These are phyloP conservation scores for Macroteleia sp. DNA, from an alignment of 2,888 invertebrate genomes.

Conservation along the genomic window DNA sequence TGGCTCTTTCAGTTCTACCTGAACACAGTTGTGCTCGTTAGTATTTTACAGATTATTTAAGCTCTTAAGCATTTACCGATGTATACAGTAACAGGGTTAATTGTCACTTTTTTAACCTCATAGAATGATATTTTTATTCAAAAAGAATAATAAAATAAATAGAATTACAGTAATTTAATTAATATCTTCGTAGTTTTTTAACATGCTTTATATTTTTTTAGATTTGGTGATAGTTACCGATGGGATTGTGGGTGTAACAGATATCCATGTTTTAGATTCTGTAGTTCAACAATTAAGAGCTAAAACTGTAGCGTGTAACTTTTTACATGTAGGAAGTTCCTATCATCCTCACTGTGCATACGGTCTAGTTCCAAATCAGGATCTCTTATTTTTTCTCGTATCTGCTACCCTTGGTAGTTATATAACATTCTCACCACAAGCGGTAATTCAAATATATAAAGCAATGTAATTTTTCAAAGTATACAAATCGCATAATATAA, in stretches of 20 bases:
- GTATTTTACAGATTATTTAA: constrained; percentile 71
- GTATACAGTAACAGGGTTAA: too few relatives aligned
- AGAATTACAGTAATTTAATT: too few relatives aligned
- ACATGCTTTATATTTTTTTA: too few relatives aligned
- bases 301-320: constrained; percentile 90
- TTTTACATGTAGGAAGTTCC: constrained; percentile 88
- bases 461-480: too few relatives aligned
- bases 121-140: too few relatives aligned
- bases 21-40: constrained; percentile 90
- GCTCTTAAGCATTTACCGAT: too few relatives aligned
- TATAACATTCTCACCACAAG: constrained; percentile 86
- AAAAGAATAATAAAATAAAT: too few relatives aligned
- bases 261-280: constrained; percentile 89
- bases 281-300: constrained; percentile 89
- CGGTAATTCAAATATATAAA: too few relatives aligned
- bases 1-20: constrained; percentile 89
- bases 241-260: constrained; percentile 89
- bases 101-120: too few relatives aligned
- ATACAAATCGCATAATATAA: too few relatives aligned
- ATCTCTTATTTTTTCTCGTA: constrained; percentile 90
- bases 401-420: constrained; percentile 90
- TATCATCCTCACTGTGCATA: constrained; percentile 88
- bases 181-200: too few relatives aligned
- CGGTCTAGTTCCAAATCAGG: constrained; percentile 89
- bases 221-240: constrained; percentile 90